Evolutionary conservation across 2,888 invertebrate genomes (phyloP), one percentile per base, ranked within the genome.

Genomic region (Exocentrus adspersus): DNA sequence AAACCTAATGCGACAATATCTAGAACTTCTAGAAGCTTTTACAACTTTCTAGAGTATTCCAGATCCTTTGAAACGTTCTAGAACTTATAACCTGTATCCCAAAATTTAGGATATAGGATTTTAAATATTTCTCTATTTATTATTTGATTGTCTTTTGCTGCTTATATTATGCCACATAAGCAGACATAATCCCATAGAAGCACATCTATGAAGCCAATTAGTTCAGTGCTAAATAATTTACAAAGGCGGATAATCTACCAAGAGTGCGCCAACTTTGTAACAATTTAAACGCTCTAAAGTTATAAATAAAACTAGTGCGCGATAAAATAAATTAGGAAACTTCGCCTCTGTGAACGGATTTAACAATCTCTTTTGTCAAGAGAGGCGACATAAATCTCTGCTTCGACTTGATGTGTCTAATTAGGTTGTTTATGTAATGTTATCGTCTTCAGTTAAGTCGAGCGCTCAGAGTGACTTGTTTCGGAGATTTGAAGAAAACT

Each of bases 151-250:
- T 66, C 65, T 67, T 69, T 65, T 61, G 67, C 58, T 70, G 67
- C 64, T 67, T 64, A 58, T 60, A 63, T 70, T 66, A 67, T 68
- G 69, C 68, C 65, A 53, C 62, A 62, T 60, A 28, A 57, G 68
- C 67, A 69, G 64, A 67, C 71, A 70, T 73, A 72, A 73, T 72
- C 70, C 69, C 64, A 68, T 65, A 65, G 70, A 69, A 70, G 70
- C 68, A 70, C 64, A n/a, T 63, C 70, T 65, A 73, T 73, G 67
- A 68, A 69, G 70, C 65, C 69, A 73, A 73, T 73, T 73, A 72
- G 68, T 59, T 60, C 61, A 60, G 63, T 63, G 51, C 68, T 65
- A 69, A 70, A 70, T 70, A 68, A 68, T 70, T 70, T 70, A 64
- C 66, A 65, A 60, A 20, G 62, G 61, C 53, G 69, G 69, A 72